These are phyloP conservation scores for Tuta absoluta DNA, from an alignment of 2,888 invertebrate genomes.

Conservation along the genomic window DNA sequence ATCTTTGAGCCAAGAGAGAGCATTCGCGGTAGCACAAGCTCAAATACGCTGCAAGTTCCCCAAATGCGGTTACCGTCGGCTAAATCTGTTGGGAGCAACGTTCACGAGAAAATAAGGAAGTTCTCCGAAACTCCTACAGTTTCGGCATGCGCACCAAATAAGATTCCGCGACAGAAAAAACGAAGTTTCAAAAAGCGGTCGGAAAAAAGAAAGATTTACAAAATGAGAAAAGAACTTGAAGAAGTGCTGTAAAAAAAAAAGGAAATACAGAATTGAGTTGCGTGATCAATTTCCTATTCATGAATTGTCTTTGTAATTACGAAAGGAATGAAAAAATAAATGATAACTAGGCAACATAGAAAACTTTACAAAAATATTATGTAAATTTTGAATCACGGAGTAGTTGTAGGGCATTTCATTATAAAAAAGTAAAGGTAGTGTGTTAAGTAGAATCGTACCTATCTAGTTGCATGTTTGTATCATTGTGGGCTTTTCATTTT, in stretches of 20 bases:
- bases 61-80: conserved; percentile 51
- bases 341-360: background rate
- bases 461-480: conserved; percentile 9
- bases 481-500: background rate
- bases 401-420: too few species aligned
- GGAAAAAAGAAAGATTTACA: conserved; percentile 60
- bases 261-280: background rate
- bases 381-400: background rate
- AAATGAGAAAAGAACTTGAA: conserved; percentile 71
- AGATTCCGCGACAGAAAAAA: conserved; percentile 59
- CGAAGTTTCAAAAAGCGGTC: conserved; percentile 63
- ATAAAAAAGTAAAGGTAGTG: too few species aligned
- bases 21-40: conserved; percentile 49
- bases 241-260: conserved; percentile 54
- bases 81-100: conserved; percentile 62
- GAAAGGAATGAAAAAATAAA: background rate
- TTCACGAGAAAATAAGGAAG: conserved; percentile 72
- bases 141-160: conserved; percentile 49
- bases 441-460: background rate
- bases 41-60: conserved; percentile 48
- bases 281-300: background rate
- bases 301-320: too few species aligned
- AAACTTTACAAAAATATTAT: background rate
- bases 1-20: conserved; percentile 60
- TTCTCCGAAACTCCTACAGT: conserved; percentile 62